Evolutionary conservation across 1,140 invertebrate genomes (phyloP).

Genomic region (Ectropis grisescens): DNA sequence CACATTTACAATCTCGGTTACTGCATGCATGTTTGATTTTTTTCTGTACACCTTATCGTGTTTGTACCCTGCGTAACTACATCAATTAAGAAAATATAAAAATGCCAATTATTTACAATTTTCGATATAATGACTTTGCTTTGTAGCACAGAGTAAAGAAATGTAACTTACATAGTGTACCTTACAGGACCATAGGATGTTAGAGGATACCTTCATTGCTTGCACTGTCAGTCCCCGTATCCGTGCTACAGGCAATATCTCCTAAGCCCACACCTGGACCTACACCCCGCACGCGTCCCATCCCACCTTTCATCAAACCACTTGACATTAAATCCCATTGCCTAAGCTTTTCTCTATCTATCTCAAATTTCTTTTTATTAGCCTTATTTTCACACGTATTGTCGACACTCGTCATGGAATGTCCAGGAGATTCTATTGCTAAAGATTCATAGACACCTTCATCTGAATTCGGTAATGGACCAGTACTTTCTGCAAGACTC

Average conservation of each 20-base stretch:
- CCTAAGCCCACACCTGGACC: conserved; percentile 55
- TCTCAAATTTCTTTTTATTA: conserved; percentile 70
- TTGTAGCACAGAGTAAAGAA: conserved; percentile 48
- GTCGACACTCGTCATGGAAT: conserved; percentile 2
- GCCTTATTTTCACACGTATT: conserved; percentile 11
- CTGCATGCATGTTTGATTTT: conserved; percentile 39
- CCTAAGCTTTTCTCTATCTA: conserved; percentile 86
- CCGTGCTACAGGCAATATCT: conserved; percentile 47
- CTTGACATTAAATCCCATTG: conserved; percentile 91
- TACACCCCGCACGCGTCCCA: conserved; percentile 57
- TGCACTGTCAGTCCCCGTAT: conserved; percentile 50
- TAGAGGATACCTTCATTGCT: conserved; percentile 63
- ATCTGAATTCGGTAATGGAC: conserved; percentile 27
- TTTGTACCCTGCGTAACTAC: conserved; percentile 31
- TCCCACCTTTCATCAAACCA: conserved; percentile 71
- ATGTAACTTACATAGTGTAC: conserved; percentile 60
- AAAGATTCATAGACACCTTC: conserved; percentile 68
- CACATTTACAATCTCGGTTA: conserved; percentile 18
- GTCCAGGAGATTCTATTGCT: conserved; percentile 29
- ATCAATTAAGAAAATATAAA: conserved; percentile 20
- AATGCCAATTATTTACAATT: conserved; percentile 42
- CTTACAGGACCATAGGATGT: conserved; percentile 50
- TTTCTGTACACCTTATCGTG: conserved; percentile 56
- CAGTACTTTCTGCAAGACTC: conserved; percentile 60
- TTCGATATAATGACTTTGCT: conserved; percentile 41